A percentile compares a stretch with the other conserved stretches of the same genome.
Conservation (phyloP, 1,140 invertebrate genomes). For the Aricia agestis region DNA sequence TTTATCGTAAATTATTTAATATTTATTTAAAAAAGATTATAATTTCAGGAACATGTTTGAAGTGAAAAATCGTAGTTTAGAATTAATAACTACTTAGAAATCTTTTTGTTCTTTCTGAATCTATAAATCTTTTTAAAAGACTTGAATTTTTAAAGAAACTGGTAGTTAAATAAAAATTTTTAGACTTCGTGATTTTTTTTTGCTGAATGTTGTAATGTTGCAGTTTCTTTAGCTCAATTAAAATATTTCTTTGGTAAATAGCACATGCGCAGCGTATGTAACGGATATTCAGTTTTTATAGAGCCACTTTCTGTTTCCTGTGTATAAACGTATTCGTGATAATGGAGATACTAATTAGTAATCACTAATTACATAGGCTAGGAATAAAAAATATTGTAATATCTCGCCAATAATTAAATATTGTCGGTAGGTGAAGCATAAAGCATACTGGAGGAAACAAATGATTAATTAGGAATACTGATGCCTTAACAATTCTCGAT, state of each 20-base stretch:
- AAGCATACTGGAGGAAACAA: background rate
- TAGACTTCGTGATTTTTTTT: background rate
- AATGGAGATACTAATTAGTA: background rate
- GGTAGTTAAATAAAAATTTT: background rate
- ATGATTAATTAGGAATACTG: background rate
- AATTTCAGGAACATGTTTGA: no score
- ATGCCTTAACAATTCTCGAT: no score
- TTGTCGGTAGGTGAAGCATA: background rate
- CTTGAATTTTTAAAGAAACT: background rate
- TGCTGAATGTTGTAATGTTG: background rate
- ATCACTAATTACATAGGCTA: background rate
- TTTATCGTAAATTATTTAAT: no score
- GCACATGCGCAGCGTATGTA: background rate
- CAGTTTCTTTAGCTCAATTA: background rate
- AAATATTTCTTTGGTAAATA: constrained; percentile 1
- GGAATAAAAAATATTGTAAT: background rate
- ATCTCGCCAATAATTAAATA: background rate
- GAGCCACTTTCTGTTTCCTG: background rate
- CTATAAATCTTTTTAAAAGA: no score
- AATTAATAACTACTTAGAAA: no score
- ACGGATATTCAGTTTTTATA: constrained; percentile 1
- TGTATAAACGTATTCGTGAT: background rate
- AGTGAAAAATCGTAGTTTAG: background rate
- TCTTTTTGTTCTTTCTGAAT: no score
- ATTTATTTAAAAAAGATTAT: no score